A percentile compares a stretch with the other conserved stretches of the same genome.
Evolutionary conservation across 2,797 vertebrate genomes (phyloP).

Genomic region (Cephalopachus bancanus): DNA sequence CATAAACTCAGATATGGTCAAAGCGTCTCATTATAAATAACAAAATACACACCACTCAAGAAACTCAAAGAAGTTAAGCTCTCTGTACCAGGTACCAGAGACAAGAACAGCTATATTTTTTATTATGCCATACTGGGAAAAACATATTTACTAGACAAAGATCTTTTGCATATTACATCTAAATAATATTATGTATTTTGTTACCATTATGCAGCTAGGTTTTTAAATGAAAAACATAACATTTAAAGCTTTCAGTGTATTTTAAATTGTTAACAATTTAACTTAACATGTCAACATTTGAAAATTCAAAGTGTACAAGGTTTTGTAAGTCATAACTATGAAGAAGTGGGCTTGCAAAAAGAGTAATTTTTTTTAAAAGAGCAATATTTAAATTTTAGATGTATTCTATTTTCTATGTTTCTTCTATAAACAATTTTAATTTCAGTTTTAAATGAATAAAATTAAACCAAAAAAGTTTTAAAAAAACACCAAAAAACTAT

Average conservation of each 20-base stretch:
- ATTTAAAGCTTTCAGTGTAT: neutral
- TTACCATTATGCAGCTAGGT: neutral
- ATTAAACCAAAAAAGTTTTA: slow-evolving; percentile 7
- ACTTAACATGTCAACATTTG: neutral
- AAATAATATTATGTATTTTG: slow-evolving; percentile 41
- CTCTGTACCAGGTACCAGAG: neutral
- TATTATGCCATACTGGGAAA: neutral
- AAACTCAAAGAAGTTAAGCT: neutral
- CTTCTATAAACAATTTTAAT: slow-evolving; percentile 21
- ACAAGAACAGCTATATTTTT: neutral
- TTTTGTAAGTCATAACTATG: neutral
- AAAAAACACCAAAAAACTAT: neutral
- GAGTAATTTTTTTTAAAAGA: slow-evolving; percentile 22
- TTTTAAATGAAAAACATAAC: slow-evolving; percentile 38
- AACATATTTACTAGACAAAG: slow-evolving; percentile 20
- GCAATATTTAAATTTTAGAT: slow-evolving; percentile 36
- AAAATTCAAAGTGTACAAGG: slow-evolving; percentile 39
- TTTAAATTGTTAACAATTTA: slow-evolving; percentile 17
- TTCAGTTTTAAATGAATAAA: slow-evolving; percentile 59
- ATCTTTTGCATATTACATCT: neutral
- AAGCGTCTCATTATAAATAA: neutral
- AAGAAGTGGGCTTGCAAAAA: neutral
- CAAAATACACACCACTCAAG: neutral
- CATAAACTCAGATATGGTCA: neutral
- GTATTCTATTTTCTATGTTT: slow-evolving; percentile 22